Conservation (phyloP, 2,888 invertebrate species). For the Drosophila trichaetosa region DNA sequence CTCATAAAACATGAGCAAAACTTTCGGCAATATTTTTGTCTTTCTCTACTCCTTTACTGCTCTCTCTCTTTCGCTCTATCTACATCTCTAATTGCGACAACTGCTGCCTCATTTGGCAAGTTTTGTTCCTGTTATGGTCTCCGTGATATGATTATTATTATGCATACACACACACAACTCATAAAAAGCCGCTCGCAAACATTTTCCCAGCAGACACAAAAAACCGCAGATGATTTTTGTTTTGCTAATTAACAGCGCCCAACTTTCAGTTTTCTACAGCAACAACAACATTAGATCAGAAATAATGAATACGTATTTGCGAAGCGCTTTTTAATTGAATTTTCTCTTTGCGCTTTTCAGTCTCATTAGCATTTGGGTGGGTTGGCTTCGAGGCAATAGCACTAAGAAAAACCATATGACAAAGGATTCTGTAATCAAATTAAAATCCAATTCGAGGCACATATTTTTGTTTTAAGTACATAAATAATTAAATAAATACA, state of each 20-base stretch:
- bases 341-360: conserved; percentile 38
- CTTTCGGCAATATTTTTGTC: conserved; percentile 37
- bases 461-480: conserved; percentile 35
- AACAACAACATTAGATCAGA: conserved; percentile 39
- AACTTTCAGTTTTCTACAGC: conserved; percentile 15
- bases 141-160: conserved; percentile 70
- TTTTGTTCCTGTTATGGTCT: conserved; percentile 49
- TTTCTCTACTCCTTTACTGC: neutral
- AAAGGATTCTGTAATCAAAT: conserved; percentile 70
- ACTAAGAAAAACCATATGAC: conserved; percentile 56
- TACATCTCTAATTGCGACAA: conserved; percentile 34
- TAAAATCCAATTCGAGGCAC: conserved; percentile 56
- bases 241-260: conserved; percentile 66
- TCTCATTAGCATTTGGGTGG: conserved; percentile 49
- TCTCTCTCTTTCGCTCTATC: neutral
- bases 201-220: conserved; percentile 25
- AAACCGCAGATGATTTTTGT: conserved; percentile 64
- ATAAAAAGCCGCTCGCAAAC: conserved; percentile 40
- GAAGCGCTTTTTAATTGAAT: conserved; percentile 78
- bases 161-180: conserved; percentile 47
- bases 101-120: conserved; percentile 59
- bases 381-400: conserved; percentile 1
- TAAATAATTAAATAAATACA: conserved; percentile 40
- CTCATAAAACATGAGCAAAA: conserved; percentile 62
- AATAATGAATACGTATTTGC: conserved; percentile 73